Conservation (phyloP, 1,140 invertebrate genomes). For the Elysia chlorotica region DNA sequence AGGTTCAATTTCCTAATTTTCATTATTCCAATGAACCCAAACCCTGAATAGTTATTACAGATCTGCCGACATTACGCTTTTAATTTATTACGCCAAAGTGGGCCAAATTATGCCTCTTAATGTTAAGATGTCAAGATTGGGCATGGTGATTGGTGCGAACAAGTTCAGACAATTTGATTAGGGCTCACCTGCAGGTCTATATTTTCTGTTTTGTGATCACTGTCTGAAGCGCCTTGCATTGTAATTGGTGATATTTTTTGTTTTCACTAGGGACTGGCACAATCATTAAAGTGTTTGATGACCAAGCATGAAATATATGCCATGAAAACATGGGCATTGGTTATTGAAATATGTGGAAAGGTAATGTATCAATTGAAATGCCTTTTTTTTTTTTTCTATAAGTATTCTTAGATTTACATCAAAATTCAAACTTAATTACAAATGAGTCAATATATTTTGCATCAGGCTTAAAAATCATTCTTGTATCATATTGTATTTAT, state of each 20-base stretch:
- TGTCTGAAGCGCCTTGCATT: neutral
- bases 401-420: neutral
- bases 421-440: neutral
- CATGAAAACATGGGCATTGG: neutral
- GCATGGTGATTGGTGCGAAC: neutral
- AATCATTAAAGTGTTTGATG: constrained; percentile 1
- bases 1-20: neutral
- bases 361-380: neutral
- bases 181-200: no score
- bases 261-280: constrained; percentile 8
- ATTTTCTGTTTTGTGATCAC: neutral
- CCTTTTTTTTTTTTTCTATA: neutral
- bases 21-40: no score
- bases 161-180: no score
- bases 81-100: neutral
- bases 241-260: neutral
- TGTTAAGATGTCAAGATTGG: neutral
- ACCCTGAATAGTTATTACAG: no score
- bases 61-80: no score
- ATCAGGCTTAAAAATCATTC: neutral
- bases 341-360: constrained; percentile 8
- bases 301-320: neutral
- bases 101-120: neutral
- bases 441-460: neutral
- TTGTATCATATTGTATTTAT: neutral